These are phyloP conservation scores for Protaetia brevitarsis DNA, from an alignment of 1,140 invertebrate species.

Conservation along the genomic window DNA sequence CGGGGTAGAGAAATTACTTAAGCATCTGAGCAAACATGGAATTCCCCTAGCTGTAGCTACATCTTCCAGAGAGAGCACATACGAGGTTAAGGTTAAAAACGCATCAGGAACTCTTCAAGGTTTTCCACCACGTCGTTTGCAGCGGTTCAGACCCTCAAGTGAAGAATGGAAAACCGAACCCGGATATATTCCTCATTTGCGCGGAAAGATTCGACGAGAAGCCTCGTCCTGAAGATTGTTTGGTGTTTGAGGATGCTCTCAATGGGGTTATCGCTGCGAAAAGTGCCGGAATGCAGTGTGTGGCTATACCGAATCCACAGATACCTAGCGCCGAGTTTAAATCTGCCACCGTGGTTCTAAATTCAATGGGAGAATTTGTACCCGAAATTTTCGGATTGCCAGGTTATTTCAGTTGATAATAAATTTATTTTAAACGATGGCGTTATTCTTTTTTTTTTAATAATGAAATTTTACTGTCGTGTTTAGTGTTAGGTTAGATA, in stretches of 20 bases:
- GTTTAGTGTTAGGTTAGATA: too few relatives aligned
- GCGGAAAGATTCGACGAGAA: conserved; percentile 64
- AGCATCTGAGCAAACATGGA: too few relatives aligned
- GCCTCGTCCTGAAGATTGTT: conserved; percentile 60
- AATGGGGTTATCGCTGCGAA: conserved; percentile 80
- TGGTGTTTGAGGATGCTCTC: conserved; percentile 92
- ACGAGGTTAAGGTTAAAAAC: too few relatives aligned
- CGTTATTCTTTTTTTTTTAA: too few relatives aligned
- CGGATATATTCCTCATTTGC: conserved; percentile 73
- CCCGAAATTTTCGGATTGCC: conserved; percentile 86
- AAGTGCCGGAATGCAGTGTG: conserved; percentile 81
- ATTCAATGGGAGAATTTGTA: conserved; percentile 75
- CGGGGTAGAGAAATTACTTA: too few relatives aligned
- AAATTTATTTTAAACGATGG: neutral
- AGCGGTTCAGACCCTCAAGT: too few relatives aligned
- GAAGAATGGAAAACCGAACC: too few relatives aligned
- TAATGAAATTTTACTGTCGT: too few relatives aligned
- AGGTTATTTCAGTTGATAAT: conserved; percentile 48
- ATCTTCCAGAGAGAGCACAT: too few relatives aligned
- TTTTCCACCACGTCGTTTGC: too few relatives aligned
- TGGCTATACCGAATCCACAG: conserved; percentile 79
- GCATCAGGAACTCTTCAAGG: too few relatives aligned
- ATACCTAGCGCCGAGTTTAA: conserved; percentile 57
- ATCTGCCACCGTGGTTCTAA: conserved; percentile 69
- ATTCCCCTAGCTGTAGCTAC: too few relatives aligned